These are phyloP conservation scores for Cyprinodon diabolis DNA, from an alignment of 2,797 vertebrate genomes.

Conservation along the genomic window DNA sequence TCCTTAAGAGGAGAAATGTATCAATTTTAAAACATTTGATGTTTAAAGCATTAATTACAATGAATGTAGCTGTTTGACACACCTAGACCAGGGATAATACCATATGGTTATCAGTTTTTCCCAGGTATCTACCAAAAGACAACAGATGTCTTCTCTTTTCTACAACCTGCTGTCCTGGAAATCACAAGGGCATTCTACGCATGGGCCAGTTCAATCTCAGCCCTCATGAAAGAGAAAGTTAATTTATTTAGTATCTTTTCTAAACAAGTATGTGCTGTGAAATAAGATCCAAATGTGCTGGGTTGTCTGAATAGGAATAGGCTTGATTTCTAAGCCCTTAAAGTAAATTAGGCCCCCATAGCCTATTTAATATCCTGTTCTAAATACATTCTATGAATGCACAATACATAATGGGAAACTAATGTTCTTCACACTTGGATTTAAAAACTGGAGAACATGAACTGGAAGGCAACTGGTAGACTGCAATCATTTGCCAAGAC, in stretches of 20 bases:
- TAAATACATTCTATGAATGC: conserved; percentile 19
- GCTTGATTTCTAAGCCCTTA: conserved; percentile 30
- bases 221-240: conserved; percentile 7
- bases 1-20: conserved; percentile 46
- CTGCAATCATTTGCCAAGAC: not conserved
- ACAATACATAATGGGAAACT: conserved; percentile 4
- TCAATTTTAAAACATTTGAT: conserved; percentile 60
- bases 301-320: conserved; percentile 31
- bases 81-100: conserved; percentile 52
- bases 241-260: conserved; percentile 15
- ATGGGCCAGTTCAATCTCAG: conserved; percentile 14
- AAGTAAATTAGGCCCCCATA: conserved; percentile 23
- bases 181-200: not conserved
- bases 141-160: conserved; percentile 25
- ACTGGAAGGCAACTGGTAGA: not conserved
- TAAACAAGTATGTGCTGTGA: conserved; percentile 12
- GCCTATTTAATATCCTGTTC: conserved; percentile 4
- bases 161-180: conserved; percentile 15
- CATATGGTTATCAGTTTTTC: conserved; percentile 45
- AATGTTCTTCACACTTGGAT: conserved; percentile 15
- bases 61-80: conserved; percentile 22
- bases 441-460: no score
- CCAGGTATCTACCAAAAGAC: conserved; percentile 30
- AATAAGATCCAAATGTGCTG: conserved; percentile 30
- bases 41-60: conserved; percentile 31